These are phyloP conservation scores for Gnathonemus longibarbis DNA, from an alignment of 2,113 vertebrate species.

Conservation along the genomic window DNA sequence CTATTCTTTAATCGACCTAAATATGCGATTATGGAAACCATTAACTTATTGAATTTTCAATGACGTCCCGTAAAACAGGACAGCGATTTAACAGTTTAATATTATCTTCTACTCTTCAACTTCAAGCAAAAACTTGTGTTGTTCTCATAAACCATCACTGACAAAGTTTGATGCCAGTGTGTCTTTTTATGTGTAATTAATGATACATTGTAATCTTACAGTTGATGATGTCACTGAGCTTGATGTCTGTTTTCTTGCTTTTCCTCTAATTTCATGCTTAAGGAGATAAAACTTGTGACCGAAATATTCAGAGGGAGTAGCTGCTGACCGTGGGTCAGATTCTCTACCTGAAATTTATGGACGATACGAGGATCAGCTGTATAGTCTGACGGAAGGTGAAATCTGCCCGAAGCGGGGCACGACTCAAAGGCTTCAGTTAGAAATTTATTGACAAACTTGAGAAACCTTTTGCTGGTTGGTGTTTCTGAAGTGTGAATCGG, in stretches of 20 bases:
- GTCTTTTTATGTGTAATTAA: background rate
- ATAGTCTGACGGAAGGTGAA: background rate
- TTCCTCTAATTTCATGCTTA: background rate
- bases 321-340: background rate
- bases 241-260: background rate
- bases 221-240: background rate
- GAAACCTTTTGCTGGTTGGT: background rate
- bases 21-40: background rate
- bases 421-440: background rate
- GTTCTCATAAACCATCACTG: background rate
- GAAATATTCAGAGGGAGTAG: background rate
- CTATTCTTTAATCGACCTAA: background rate
- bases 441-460: background rate
- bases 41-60: conserved; percentile 12
- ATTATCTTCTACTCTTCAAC: background rate
- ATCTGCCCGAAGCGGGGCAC: background rate
- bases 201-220: background rate
- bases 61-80: background rate
- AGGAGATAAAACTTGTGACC: background rate
- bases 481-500: background rate
- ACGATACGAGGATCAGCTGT: background rate
- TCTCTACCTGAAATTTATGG: background rate
- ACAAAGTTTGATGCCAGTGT: background rate
- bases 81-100: background rate
- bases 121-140: background rate